Evolutionary conservation across 1,140 invertebrate species (phyloP), one percentile per base, ranked within the genome.

Genomic region (Drosophila quadrilineata): DNA sequence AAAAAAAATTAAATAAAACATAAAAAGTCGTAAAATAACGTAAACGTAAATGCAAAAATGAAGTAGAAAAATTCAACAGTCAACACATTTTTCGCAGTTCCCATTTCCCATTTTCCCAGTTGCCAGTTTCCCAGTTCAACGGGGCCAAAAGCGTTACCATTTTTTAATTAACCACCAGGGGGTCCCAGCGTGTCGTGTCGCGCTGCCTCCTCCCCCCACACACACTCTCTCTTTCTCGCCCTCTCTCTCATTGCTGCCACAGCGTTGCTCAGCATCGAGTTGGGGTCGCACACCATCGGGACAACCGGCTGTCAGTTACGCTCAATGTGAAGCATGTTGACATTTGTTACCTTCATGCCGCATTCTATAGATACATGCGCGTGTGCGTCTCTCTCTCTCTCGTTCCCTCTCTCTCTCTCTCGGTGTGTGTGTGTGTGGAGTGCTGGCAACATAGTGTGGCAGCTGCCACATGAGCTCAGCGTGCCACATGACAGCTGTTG

Each of bases 131-230:
- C 14, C 26, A 38, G 19, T 22, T 12, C 26, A 8, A 10, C n/a
- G 22, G 33, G 24, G 35, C 16, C 33, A 35, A 36, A 48, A 36
- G 35, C 24, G 48, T 56, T 75, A 31, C 59, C 53, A 57, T 57
- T 77, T 84, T 84, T 84, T 84, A 84, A 84, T 84, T 84, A 84
- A 85, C 79, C 79, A 62, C 74, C 65, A 68, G 79, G 70, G 79
- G 45, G 21, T 56, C 45, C 12, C 45, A 14, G 45, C 16, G 31
- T 54, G 38, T 31, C 28, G 38, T 14, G 21, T 10, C n/a, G 36
- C 36, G 17, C 31, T 35, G 16, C 16, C 14, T 3, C 8, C 9
- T 43, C 6, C 19, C 10, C n/a, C n/a, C n/a, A n/a, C n/a, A n/a
- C n/a, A n/a, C n/a, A n/a, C n/a, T n/a, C n/a, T n/a, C n/a, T n/a